Evolutionary conservation across 2,113 vertebrate species (phyloP).

Genomic region (Quiscalus mexicanus): DNA sequence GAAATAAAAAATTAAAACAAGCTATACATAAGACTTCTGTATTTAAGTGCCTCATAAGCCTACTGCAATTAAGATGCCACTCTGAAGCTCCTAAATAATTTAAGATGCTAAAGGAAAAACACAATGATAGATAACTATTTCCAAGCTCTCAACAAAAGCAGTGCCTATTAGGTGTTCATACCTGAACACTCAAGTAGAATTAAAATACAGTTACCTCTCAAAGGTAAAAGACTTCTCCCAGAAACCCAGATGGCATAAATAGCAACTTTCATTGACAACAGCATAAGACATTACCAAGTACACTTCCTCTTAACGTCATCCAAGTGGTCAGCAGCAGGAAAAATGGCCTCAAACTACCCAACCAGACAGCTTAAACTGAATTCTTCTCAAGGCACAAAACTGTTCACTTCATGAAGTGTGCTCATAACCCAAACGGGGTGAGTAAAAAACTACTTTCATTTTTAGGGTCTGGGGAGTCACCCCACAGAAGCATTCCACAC

Average conservation of each 20-base stretch:
- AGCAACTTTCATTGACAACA: background rate
- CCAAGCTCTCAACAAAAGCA: background rate
- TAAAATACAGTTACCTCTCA: background rate
- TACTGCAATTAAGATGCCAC: background rate
- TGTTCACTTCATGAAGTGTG: background rate
- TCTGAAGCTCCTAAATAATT: background rate
- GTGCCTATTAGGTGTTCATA: background rate
- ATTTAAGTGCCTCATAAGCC: constrained; percentile 14
- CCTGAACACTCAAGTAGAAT: background rate
- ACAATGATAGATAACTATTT: background rate
- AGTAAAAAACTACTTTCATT: background rate
- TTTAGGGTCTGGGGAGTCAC: background rate
- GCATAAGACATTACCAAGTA: background rate
- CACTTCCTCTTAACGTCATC: background rate
- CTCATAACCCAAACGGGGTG: accelerated
- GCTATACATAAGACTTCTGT: background rate
- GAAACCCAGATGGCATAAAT: background rate
- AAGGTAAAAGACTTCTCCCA: background rate
- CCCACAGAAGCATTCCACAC: background rate
- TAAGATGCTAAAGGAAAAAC: background rate
- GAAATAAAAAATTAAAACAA: constrained; percentile 58
- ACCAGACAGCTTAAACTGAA: background rate
- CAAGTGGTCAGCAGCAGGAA: background rate
- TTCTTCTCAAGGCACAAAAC: background rate
- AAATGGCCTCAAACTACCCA: background rate